phyloP scores from a whole-genome alignment of 2,113 vertebrate species.

The Dicentrarchus labrax region DNA sequence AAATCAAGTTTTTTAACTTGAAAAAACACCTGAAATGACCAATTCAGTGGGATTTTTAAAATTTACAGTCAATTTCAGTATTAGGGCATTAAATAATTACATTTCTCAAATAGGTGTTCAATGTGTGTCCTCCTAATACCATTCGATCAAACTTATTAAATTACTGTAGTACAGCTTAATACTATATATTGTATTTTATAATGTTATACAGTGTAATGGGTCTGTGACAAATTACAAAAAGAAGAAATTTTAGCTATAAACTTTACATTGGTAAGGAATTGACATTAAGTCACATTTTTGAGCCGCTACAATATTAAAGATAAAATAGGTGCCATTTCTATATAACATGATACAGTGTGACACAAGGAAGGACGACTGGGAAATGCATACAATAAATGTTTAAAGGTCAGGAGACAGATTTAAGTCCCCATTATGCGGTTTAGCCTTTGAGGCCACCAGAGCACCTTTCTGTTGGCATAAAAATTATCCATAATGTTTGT shows the following conservation, averaged over 20 bases:
- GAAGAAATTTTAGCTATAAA: background rate
- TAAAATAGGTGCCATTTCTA: background rate
- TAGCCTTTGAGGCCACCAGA: background rate
- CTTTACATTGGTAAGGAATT: background rate
- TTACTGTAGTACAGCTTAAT: background rate
- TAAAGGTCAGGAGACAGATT: background rate
- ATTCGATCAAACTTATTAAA: background rate
- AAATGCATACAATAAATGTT: slow-evolving; percentile 10
- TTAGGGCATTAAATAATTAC: too few species aligned
- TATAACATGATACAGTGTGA: background rate
- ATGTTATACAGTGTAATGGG: background rate
- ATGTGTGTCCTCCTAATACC: background rate
- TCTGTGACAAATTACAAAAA: slow-evolving; percentile 1
- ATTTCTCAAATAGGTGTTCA: background rate
- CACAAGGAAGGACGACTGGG: background rate
- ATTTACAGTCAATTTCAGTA: background rate
- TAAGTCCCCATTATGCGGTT: background rate
- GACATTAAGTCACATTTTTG: slow-evolving; percentile 35
- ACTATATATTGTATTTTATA: background rate
- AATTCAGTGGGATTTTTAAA: background rate
- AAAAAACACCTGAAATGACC: too few species aligned
- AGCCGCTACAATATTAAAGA: slow-evolving; percentile 12
- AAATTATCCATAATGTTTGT: background rate
- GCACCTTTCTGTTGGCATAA: background rate
- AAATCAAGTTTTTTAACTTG: too few species aligned